Evolutionary conservation across 2,888 invertebrate species (phyloP).

Genomic region (Callyntrura guangdongensis): DNA sequence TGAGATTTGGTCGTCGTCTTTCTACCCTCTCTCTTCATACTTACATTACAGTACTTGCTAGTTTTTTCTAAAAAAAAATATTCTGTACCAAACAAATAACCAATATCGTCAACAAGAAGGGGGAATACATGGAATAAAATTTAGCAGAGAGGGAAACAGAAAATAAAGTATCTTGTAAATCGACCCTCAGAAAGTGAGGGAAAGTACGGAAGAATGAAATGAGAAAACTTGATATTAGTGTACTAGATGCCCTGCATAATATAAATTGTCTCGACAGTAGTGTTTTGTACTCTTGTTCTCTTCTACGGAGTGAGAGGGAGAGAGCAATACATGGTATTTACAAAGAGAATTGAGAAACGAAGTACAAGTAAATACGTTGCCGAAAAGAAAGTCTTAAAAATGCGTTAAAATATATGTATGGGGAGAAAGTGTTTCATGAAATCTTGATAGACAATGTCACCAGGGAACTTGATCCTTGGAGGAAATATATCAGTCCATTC

Average conservation of each 20-base stretch:
- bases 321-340: not conserved
- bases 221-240: not conserved
- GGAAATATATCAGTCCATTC: slow-evolving; percentile 77
- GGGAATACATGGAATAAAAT: slow-evolving; percentile 21
- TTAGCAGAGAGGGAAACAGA: not conserved
- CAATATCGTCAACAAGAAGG: not conserved
- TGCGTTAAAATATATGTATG: not conserved
- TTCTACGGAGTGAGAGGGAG: not conserved
- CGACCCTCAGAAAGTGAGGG: too few relatives aligned
- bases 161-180: not conserved
- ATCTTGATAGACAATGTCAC: slow-evolving; percentile 78
- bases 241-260: not conserved
- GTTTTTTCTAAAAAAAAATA: not conserved
- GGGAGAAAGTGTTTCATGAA: slow-evolving; percentile 75
- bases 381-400: slow-evolving; percentile 16
- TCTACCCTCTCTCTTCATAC: not conserved
- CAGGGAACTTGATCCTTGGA: slow-evolving; percentile 78
- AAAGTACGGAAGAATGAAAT: too few relatives aligned
- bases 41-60: not conserved
- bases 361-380: not conserved
- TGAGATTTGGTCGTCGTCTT: slow-evolving; percentile 1
- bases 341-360: not conserved
- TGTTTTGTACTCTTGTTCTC: slow-evolving; percentile 6
- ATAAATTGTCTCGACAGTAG: slow-evolving; percentile 8
- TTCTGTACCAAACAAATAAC: not conserved